Evolutionary conservation across 2,797 vertebrate genomes (phyloP).

Genomic region (Falco naumanni): DNA sequence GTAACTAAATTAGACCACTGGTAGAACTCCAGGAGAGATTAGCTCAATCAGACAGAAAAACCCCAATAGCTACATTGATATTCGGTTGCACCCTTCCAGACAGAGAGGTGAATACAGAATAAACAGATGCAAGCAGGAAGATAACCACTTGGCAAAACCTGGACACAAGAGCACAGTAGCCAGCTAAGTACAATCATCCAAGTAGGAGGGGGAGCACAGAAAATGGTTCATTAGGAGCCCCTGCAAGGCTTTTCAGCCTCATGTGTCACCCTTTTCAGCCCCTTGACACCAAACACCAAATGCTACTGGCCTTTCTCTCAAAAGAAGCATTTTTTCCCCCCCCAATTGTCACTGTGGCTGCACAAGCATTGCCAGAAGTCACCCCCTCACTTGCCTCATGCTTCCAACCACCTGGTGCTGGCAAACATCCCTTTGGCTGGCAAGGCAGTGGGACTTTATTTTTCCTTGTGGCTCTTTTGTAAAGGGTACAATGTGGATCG

Average conservation of each 20-base stretch:
- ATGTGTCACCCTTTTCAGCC: conserved; percentile 19
- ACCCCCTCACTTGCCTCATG: conserved; percentile 17
- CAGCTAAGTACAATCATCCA: conserved; percentile 14
- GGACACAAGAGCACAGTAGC: conserved; percentile 8
- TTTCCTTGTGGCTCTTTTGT: conserved; percentile 57
- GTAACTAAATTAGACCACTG: not conserved
- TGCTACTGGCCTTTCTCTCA: conserved; percentile 2
- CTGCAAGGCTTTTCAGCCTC: conserved; percentile 53
- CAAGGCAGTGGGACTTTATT: conserved; percentile 35
- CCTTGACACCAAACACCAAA: conserved; percentile 41
- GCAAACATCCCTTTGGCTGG: conserved; percentile 45
- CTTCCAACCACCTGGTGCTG: conserved; percentile 51
- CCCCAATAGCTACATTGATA: not conserved
- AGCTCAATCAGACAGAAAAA: conserved; percentile 3
- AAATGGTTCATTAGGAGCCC: conserved; percentile 9
- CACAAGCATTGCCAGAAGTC: conserved; percentile 1
- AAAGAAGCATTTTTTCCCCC: not conserved
- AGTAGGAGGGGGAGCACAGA: conserved; percentile 11
- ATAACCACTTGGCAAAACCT: conserved; percentile 24
- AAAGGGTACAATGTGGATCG: conserved; percentile 25
- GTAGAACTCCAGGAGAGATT: conserved; percentile 17
- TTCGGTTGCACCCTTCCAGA: not conserved
- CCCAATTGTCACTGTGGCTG: not conserved
- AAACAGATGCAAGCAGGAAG: conserved; percentile 24
- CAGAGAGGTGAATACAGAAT: not conserved